Conservation (phyloP, 2,113 vertebrate species). For the Perca flavescens region DNA sequence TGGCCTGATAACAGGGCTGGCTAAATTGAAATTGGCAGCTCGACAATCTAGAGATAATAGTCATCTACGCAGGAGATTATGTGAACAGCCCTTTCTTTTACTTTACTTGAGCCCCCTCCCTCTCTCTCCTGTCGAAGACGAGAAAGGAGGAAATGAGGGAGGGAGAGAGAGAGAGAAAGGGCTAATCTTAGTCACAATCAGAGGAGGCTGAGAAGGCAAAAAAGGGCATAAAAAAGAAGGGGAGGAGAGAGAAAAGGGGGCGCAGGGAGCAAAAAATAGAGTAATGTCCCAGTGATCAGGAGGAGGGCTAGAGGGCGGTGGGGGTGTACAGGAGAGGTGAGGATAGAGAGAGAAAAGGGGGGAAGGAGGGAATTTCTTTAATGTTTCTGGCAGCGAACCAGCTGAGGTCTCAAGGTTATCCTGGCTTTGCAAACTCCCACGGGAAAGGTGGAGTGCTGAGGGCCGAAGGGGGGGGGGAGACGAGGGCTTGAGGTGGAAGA, state of each 20-base stretch:
- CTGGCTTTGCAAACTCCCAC: slow-evolving; percentile 90
- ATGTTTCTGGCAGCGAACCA: slow-evolving; percentile 90
- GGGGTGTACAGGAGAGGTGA: slow-evolving; percentile 73
- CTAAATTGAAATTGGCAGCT: slow-evolving; percentile 89
- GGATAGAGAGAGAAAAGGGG: slow-evolving; percentile 75
- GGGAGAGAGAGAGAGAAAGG: slow-evolving; percentile 66
- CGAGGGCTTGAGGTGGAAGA: slow-evolving; percentile 72
- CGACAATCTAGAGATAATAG: slow-evolving; percentile 83
- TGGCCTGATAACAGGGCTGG: slow-evolving; percentile 85
- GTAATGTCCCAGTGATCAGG: slow-evolving; percentile 82
- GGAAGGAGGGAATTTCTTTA: slow-evolving; percentile 83
- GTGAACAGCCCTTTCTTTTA: slow-evolving; percentile 85
- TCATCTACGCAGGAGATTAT: slow-evolving; percentile 80
- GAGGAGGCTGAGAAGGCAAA: slow-evolving; percentile 77
- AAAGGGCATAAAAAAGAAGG: slow-evolving; percentile 64
- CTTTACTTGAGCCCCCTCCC: slow-evolving; percentile 64
- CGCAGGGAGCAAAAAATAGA: slow-evolving; percentile 60
- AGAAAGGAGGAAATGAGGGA: slow-evolving; percentile 79
- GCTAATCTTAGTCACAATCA: slow-evolving; percentile 85
- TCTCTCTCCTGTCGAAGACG: slow-evolving; percentile 71
- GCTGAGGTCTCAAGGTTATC: slow-evolving; percentile 90
- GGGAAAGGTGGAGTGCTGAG: slow-evolving; percentile 91
- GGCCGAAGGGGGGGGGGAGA: slow-evolving; percentile 56
- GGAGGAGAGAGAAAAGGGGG: slow-evolving; percentile 48
- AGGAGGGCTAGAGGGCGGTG: slow-evolving; percentile 62